Percentiles rank a stretch among this genome's conserved stretches.
Evolutionary conservation across 2,797 vertebrate species (phyloP).

Genomic region (Salmo trutta): DNA sequence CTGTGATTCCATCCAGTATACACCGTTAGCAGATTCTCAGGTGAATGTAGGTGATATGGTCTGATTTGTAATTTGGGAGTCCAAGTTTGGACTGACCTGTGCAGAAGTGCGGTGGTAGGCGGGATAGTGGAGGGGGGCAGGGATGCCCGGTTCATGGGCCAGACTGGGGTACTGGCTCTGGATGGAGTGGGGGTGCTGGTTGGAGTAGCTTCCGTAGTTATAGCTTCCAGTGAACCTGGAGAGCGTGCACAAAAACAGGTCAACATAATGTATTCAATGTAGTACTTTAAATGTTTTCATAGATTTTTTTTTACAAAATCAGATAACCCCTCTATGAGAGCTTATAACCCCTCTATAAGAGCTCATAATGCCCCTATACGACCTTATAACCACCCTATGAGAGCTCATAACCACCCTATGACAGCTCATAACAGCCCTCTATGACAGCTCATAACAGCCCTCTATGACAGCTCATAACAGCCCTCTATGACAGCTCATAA

Average conservation of each 20-base stretch:
- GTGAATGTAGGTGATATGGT: not conserved
- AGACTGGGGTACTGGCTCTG: constrained; percentile 95
- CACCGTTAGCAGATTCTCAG: not conserved
- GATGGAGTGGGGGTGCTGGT: constrained; percentile 93
- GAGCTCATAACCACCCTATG: too few relatives aligned
- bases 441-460: too few relatives aligned
- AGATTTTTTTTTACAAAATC: too few relatives aligned
- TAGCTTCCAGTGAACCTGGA: constrained; percentile 93
- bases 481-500: too few relatives aligned
- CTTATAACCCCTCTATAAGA: not conserved
- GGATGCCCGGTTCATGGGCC: constrained; percentile 88
- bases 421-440: too few relatives aligned
- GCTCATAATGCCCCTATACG: constrained; percentile 14
- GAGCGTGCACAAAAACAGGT: not conserved
- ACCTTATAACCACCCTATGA: too few relatives aligned
- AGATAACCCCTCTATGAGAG: not conserved
- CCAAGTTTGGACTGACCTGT: constrained; percentile 82
- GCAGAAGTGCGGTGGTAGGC: constrained; percentile 93
- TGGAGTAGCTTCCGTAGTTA: constrained; percentile 94
- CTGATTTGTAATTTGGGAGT: not conserved
- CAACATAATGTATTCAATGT: not conserved
- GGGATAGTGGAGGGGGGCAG: constrained; percentile 92
- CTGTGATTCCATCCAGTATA: not conserved
- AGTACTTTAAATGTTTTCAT: not conserved
- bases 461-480: too few relatives aligned